Evolutionary conservation across 1,140 invertebrate genomes (phyloP).

Genomic region (Delia radicum): DNA sequence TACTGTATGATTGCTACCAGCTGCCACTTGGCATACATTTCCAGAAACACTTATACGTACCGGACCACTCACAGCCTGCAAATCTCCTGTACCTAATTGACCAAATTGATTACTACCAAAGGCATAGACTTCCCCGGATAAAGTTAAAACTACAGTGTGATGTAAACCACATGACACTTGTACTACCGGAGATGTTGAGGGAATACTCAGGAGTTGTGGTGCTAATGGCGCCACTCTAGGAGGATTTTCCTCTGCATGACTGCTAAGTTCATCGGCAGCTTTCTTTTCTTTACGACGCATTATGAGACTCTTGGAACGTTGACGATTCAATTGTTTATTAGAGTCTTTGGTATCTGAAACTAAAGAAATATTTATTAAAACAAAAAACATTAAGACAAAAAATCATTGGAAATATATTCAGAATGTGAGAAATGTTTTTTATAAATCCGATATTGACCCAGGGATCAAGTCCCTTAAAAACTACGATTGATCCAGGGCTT

Average conservation of each 20-base stretch:
- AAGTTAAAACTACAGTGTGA: constrained; percentile 71
- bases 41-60: constrained; percentile 74
- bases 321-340: constrained; percentile 43
- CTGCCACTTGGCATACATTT: constrained; percentile 73
- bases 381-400: no score
- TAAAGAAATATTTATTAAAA: background rate
- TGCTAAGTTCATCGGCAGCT: constrained; percentile 47
- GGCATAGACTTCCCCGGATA: constrained; percentile 73
- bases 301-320: constrained; percentile 50
- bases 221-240: constrained; percentile 68
- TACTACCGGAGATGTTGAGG: constrained; percentile 69
- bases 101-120: constrained; percentile 94
- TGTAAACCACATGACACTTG: constrained; percentile 89
- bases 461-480: no score
- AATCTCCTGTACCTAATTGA: constrained; percentile 88
- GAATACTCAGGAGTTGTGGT: constrained; percentile 72
- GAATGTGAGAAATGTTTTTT: no score
- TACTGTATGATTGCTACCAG: constrained; percentile 94
- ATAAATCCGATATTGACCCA: no score
- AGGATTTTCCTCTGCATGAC: constrained; percentile 67
- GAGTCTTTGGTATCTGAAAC: constrained; percentile 36
- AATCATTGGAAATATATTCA: no score
- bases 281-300: constrained; percentile 53
- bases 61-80: constrained; percentile 71
- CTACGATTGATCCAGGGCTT: no score